These are phyloP conservation scores for Monopis laevigella DNA, from an alignment of 2,888 invertebrate genomes.

Conservation along the genomic window DNA sequence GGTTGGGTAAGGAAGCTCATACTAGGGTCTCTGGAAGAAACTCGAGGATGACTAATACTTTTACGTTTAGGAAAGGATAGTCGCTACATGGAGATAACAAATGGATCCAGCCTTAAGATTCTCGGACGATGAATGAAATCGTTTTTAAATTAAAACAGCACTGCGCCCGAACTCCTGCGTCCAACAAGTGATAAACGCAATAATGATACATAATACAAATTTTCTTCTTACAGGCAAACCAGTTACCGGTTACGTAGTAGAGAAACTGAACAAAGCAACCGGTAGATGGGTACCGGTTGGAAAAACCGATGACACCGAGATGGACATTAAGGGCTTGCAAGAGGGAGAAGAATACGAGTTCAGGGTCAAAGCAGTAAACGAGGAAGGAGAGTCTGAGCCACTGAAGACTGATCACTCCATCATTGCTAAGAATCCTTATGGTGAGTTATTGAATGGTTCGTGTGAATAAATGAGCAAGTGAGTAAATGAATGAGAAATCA, in stretches of 20 bases:
- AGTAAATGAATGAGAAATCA: too few relatives aligned
- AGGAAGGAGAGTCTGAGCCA: slow-evolving; percentile 95
- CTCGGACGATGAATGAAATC: too few relatives aligned
- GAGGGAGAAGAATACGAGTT: slow-evolving; percentile 93
- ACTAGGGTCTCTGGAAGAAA: too few relatives aligned
- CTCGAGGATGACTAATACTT: too few relatives aligned
- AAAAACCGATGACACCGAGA: slow-evolving; percentile 84
- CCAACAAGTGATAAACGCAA: too few relatives aligned
- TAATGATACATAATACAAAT: background rate
- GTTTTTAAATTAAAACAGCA: too few relatives aligned
- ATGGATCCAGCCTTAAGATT: too few relatives aligned
- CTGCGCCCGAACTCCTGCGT: too few relatives aligned
- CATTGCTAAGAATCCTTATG: slow-evolving; percentile 96
- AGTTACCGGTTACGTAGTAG: slow-evolving; percentile 90
- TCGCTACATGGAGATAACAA: too few relatives aligned
- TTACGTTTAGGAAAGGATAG: too few relatives aligned
- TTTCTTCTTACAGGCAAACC: slow-evolving; percentile 69
- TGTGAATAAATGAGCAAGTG: too few relatives aligned
- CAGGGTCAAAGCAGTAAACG: slow-evolving; percentile 92
- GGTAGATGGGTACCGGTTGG: slow-evolving; percentile 96
- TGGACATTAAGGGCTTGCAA: slow-evolving; percentile 88
- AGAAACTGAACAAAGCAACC: slow-evolving; percentile 91
- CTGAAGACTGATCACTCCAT: slow-evolving; percentile 89
- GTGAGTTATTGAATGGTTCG: slow-evolving; percentile 45
- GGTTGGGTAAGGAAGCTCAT: too few relatives aligned